phyloP scores from a whole-genome alignment of 2,888 invertebrate species.

The Aplocera efformata region DNA sequence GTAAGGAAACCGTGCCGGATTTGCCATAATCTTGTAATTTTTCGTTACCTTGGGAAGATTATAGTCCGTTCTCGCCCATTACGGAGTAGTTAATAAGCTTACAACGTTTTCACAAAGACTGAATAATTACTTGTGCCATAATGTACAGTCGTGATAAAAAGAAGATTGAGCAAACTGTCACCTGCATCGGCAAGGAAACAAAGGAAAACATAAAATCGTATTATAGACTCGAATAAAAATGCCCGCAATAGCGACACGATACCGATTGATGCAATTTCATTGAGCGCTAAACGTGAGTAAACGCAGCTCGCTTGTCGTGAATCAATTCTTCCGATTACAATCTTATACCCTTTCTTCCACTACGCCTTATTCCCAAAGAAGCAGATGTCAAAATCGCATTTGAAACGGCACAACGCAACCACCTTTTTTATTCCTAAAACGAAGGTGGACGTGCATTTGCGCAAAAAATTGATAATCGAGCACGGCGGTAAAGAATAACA shows the following conservation, averaged over 20 bases:
- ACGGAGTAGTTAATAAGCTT: too few relatives aligned
- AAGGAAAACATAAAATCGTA: conserved; percentile 57
- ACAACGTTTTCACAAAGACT: too few relatives aligned
- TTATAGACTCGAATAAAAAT: conserved; percentile 68
- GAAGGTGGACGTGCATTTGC: conserved; percentile 53
- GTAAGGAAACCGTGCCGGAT: too few relatives aligned
- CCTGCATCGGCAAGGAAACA: conserved; percentile 54
- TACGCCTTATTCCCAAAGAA: conserved; percentile 41
- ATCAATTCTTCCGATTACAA: conserved; percentile 47
- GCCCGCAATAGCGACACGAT: conserved; percentile 68
- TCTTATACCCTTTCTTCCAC: conserved; percentile 29
- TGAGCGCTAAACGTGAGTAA: conserved; percentile 75
- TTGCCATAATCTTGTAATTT: too few relatives aligned
- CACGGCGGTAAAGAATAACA: conserved; percentile 62
- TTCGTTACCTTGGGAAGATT: too few relatives aligned
- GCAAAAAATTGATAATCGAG: conserved; percentile 66
- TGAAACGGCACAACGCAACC: conserved; percentile 30
- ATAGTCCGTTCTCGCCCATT: too few relatives aligned
- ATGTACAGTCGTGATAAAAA: conserved; percentile 22
- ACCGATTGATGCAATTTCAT: conserved; percentile 74
- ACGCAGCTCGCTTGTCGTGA: conserved; percentile 57
- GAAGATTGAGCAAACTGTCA: conserved; percentile 44
- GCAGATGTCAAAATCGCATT: conserved; percentile 43
- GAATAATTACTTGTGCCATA: too few relatives aligned
- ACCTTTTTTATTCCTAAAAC: conserved; percentile 47